Evolutionary conservation across 2,113 vertebrate genomes (phyloP).

Genomic region (Lathamus discolor): DNA sequence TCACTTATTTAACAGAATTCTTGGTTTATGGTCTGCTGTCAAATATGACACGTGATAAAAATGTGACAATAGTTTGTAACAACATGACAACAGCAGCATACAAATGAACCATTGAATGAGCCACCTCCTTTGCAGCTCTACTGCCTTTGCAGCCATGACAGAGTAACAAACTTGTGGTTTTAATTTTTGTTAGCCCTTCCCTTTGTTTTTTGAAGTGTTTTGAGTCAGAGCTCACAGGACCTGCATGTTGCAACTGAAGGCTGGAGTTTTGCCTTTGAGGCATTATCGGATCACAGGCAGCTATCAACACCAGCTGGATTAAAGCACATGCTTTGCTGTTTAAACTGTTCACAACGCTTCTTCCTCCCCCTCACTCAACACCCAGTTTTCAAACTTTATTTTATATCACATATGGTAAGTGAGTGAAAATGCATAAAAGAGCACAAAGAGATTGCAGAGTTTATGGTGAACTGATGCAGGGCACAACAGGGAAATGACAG

Average conservation of each 20-base stretch:
- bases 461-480: neutral
- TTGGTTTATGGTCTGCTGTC: constrained; percentile 46
- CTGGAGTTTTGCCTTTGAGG: constrained; percentile 14
- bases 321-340: neutral
- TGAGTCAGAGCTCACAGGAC: neutral
- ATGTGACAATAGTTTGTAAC: constrained; percentile 19
- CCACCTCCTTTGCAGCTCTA: neutral
- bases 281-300: neutral
- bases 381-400: neutral
- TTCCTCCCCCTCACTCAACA: neutral
- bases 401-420: neutral
- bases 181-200: neutral
- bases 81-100: constrained; percentile 36
- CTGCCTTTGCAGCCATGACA: neutral
- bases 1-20: constrained; percentile 55
- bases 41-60: constrained; percentile 35
- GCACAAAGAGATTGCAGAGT: neutral
- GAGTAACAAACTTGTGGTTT: neutral
- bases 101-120: constrained; percentile 28
- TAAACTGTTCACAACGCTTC: neutral
- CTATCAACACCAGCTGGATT: neutral
- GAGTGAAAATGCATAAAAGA: neutral
- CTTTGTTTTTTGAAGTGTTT: constrained; percentile 5
- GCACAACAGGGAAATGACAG: neutral
- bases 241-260: neutral